These are phyloP conservation scores for Zaprionus nigranus DNA, from an alignment of 1,140 invertebrate species.

Conservation along the genomic window DNA sequence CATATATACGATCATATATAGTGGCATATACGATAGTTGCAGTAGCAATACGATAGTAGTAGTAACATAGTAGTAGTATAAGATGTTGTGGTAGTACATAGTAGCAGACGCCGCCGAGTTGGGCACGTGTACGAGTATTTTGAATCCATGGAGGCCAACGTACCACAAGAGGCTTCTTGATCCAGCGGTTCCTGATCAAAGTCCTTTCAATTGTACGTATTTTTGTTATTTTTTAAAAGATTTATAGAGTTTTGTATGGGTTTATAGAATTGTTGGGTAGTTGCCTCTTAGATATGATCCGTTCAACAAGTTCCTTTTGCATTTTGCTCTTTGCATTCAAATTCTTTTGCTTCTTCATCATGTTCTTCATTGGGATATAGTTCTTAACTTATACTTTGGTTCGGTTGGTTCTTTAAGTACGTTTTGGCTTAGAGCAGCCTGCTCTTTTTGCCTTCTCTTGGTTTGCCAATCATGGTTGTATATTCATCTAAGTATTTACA, in stretches of 20 bases:
- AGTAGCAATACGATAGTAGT: slow-evolving; percentile 49
- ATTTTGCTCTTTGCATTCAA: slow-evolving; percentile 24
- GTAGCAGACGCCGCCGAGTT: slow-evolving; percentile 39
- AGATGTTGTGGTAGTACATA: slow-evolving; percentile 32
- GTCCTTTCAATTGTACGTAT: slow-evolving; percentile 17
- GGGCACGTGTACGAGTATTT: slow-evolving; percentile 31
- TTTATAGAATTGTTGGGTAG: not conserved
- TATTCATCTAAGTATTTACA: slow-evolving; percentile 84
- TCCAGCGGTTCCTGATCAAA: slow-evolving; percentile 19
- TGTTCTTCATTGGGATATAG: slow-evolving; percentile 20
- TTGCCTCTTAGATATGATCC: slow-evolving; percentile 27
- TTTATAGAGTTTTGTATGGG: not conserved
- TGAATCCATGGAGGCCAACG: slow-evolving; percentile 39
- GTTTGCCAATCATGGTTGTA: slow-evolving; percentile 84
- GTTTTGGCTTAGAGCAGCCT: slow-evolving; percentile 77
- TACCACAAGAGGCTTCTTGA: slow-evolving; percentile 38
- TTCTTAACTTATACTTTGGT: slow-evolving; percentile 19
- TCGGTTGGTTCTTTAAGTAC: slow-evolving; percentile 25
- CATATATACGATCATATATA: slow-evolving; percentile 37
- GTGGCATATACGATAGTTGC: slow-evolving; percentile 47
- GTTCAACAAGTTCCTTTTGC: slow-evolving; percentile 3
- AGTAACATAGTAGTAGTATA: slow-evolving; percentile 51
- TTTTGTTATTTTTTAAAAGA: not conserved
- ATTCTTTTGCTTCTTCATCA: not conserved
- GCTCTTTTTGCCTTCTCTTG: slow-evolving; percentile 84